Conservation (phyloP, 1,140 invertebrate genomes). For the Odontomachus brunneus region DNA sequence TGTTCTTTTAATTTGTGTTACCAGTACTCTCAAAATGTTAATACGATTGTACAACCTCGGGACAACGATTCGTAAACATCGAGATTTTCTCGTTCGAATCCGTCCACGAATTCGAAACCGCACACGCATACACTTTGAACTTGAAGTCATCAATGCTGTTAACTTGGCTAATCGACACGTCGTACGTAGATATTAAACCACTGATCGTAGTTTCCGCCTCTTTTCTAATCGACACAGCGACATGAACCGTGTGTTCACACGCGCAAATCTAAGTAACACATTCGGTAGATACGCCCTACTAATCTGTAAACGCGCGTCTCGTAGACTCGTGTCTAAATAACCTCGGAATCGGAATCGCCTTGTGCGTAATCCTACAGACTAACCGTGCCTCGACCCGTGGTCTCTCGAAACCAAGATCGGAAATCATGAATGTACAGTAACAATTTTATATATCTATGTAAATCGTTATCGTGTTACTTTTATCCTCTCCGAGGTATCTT, state of each 20-base stretch:
- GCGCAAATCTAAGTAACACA: constrained; percentile 79
- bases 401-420: constrained; percentile 3
- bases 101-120: too few species aligned
- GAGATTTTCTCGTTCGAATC: too few species aligned
- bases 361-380: not conserved
- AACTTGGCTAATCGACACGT: too few species aligned
- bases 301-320: constrained; percentile 44
- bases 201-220: too few species aligned
- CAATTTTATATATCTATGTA: constrained; percentile 42
- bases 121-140: too few species aligned
- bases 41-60: too few species aligned
- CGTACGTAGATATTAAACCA: too few species aligned
- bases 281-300: constrained; percentile 68
- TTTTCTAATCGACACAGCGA: constrained; percentile 18
- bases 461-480: constrained; percentile 24
- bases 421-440: constrained; percentile 30
- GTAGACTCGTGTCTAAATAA: constrained; percentile 35
- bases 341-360: too few species aligned
- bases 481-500: constrained; percentile 26
- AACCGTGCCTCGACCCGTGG: constrained; percentile 8
- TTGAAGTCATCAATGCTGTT: too few species aligned
- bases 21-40: too few species aligned
- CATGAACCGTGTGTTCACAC: constrained; percentile 33
- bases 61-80: too few species aligned
- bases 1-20: too few species aligned